phyloP scores from a whole-genome alignment of 2,888 invertebrate species.

The Dexiosoma caninum region DNA sequence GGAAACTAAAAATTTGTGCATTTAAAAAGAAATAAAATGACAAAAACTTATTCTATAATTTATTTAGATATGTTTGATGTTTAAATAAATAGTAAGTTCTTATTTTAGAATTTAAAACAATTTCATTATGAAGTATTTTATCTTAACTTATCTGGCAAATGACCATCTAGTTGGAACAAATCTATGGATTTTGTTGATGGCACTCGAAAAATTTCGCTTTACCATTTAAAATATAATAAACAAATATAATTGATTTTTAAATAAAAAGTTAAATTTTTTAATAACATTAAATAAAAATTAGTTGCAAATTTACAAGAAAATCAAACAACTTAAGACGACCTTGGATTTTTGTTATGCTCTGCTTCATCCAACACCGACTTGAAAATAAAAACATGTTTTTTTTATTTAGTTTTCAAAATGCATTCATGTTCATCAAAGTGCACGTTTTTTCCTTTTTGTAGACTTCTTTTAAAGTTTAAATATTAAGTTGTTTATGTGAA shows the following conservation, averaged over 20 bases:
- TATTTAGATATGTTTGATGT: no score
- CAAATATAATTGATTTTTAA: constrained; percentile 20
- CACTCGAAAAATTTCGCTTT: constrained; percentile 53
- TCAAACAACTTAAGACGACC: constrained; percentile 51
- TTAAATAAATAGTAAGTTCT: no score
- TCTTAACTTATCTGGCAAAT: constrained; percentile 29
- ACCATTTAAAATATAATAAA: constrained; percentile 16
- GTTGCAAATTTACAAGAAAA: constrained; percentile 36
- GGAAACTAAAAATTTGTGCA: no score
- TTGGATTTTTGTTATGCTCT: constrained; percentile 58
- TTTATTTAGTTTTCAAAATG: not conserved
- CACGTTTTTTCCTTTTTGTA: constrained; percentile 10
- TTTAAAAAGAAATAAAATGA: no score
- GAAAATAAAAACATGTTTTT: constrained; percentile 30
- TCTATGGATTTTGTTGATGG: constrained; percentile 3
- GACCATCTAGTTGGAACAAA: constrained; percentile 1
- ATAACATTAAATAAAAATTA: not conserved
- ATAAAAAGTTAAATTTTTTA: constrained; percentile 22
- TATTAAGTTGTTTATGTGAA: constrained; percentile 38
- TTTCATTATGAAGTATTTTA: no score
- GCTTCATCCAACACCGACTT: constrained; percentile 53
- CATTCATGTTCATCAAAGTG: constrained; percentile 33
- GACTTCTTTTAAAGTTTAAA: constrained; percentile 7
- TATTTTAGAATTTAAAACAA: no score
- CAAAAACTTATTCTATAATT: not conserved